phyloP scores from a whole-genome alignment of 2,797 vertebrate genomes.

The Malacoctenus gilli region DNA sequence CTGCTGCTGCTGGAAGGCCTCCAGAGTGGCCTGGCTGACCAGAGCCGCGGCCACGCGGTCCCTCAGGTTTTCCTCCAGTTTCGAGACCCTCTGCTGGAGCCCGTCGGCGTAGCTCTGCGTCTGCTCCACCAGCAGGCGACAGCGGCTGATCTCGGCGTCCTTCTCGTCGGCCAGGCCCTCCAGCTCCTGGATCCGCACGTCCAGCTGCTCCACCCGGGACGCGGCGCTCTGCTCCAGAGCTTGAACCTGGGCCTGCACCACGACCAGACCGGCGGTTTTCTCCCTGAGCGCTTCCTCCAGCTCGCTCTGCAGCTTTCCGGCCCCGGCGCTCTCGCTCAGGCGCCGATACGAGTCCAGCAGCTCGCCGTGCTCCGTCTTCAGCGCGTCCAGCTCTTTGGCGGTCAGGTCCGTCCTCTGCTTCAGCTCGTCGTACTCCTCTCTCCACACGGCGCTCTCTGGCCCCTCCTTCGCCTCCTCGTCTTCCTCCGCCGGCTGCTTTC shows the following conservation, averaged over 20 bases:
- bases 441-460: constrained; percentile 57
- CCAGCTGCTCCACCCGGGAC: constrained; percentile 71
- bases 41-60: constrained; percentile 86
- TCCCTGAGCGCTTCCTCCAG: constrained; percentile 75
- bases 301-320: constrained; percentile 48
- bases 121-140: constrained; percentile 80
- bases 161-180: constrained; percentile 80
- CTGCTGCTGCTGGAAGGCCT: constrained; percentile 78
- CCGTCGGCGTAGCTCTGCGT: constrained; percentile 70
- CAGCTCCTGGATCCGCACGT: constrained; percentile 78
- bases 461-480: constrained; percentile 78
- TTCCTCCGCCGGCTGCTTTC: constrained; percentile 76
- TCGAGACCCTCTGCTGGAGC: constrained; percentile 77
- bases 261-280: constrained; percentile 71
- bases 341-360: constrained; percentile 66
- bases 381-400: constrained; percentile 77
- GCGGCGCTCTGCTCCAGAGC: constrained; percentile 79
- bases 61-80: constrained; percentile 84
- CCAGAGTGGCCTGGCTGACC: constrained; percentile 86
- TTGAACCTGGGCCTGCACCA: constrained; percentile 76
- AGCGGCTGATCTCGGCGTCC: constrained; percentile 80
- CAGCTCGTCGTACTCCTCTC: constrained; percentile 80
- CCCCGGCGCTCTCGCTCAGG: constrained; percentile 64
- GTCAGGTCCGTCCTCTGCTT: constrained; percentile 81
- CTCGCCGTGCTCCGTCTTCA: constrained; percentile 76